Conservation (phyloP, 2,888 invertebrate species). For the Fragum fragum region DNA sequence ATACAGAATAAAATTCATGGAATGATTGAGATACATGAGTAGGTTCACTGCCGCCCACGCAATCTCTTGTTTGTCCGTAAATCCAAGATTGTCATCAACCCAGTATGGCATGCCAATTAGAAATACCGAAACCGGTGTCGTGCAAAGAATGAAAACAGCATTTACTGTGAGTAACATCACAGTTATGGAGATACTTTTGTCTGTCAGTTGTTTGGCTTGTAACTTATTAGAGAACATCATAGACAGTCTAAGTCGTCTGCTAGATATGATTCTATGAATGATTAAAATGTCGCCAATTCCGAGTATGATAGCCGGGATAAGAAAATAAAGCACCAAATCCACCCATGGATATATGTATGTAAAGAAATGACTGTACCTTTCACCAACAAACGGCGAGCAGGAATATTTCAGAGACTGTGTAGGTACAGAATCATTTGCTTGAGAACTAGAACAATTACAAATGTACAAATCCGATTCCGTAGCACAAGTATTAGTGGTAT, state of each 20-base stretch:
- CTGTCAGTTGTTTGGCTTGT: not conserved
- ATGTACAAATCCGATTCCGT: no score
- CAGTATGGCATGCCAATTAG: constrained; percentile 50
- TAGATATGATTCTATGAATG: constrained; percentile 29
- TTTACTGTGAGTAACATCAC: constrained; percentile 59
- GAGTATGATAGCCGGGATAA: constrained; percentile 32
- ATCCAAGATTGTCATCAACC: constrained; percentile 33
- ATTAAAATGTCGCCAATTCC: constrained; percentile 36
- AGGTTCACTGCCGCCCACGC: constrained; percentile 55
- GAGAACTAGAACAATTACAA: not conserved
- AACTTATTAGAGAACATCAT: not conserved
- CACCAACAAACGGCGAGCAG: not conserved
- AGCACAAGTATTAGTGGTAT: no score
- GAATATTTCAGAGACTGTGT: not conserved
- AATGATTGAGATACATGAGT: constrained; percentile 54
- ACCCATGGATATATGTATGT: constrained; percentile 36
- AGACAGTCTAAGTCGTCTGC: constrained; percentile 6
- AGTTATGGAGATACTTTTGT: constrained; percentile 42
- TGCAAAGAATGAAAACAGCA: constrained; percentile 56
- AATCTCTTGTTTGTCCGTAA: constrained; percentile 40
- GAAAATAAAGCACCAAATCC: constrained; percentile 37
- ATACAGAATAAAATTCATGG: constrained; percentile 59
- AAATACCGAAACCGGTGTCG: constrained; percentile 53
- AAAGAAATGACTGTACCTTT: constrained; percentile 30
- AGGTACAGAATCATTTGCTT: not conserved